Evolutionary conservation across 2,888 invertebrate genomes (phyloP).

Genomic region (Cotesia congregata): DNA sequence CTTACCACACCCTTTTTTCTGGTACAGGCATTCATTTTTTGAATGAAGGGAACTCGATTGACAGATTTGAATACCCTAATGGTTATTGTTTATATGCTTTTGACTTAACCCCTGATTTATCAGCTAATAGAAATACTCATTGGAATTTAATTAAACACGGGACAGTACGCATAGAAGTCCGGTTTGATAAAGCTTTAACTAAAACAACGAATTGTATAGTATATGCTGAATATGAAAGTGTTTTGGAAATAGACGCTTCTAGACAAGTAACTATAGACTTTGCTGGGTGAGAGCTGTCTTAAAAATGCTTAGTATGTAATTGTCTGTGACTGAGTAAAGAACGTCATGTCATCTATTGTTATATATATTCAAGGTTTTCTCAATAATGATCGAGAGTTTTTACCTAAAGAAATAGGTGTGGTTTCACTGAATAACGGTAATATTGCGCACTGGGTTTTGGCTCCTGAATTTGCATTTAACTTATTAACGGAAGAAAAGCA

Average conservation of each 20-base stretch:
- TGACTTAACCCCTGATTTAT: constrained; percentile 18
- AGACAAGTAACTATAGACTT: background rate
- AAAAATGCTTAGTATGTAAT: no score
- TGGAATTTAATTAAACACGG: constrained; percentile 18
- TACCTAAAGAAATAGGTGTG: no score
- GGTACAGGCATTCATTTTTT: no score
- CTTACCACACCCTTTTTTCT: background rate
- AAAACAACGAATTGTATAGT: background rate
- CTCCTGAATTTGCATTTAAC: no score
- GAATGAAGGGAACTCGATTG: no score
- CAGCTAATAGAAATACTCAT: background rate
- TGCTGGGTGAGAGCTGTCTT: background rate
- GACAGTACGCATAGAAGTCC: background rate
- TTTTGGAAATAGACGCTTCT: background rate
- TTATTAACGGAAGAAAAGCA: no score
- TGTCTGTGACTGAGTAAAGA: no score
- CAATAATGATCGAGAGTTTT: no score
- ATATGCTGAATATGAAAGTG: background rate
- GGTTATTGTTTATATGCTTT: constrained; percentile 22
- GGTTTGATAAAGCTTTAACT: background rate
- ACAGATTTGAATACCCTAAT: background rate
- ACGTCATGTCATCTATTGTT: no score
- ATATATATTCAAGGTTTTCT: no score
- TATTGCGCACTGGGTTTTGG: no score
- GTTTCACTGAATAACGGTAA: no score